Evolutionary conservation across 2,113 vertebrate species (phyloP).

Genomic region (Saccopteryx leptura): DNA sequence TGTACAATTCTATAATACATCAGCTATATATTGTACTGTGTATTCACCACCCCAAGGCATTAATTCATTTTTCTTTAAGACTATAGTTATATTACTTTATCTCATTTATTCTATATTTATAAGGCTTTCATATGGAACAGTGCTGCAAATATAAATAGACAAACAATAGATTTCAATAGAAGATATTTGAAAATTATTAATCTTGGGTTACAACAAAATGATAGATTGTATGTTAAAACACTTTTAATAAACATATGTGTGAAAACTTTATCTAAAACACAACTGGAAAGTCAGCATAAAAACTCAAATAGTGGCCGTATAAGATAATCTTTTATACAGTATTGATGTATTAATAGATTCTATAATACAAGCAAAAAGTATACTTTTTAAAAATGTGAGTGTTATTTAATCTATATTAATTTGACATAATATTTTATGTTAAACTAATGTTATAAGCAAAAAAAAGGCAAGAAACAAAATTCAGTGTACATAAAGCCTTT

Average conservation of each 20-base stretch:
- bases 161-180: not conserved
- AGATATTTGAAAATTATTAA: constrained; percentile 13
- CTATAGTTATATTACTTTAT: not conserved
- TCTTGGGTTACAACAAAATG: constrained; percentile 17
- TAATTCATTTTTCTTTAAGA: constrained; percentile 10
- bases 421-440: not conserved
- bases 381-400: constrained; percentile 31
- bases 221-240: not conserved
- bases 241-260: not conserved
- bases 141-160: not conserved
- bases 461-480: constrained; percentile 32
- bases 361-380: not conserved
- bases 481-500: not conserved
- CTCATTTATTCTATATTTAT: not conserved
- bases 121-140: not conserved
- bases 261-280: not conserved
- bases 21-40: too few relatives aligned
- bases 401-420: not conserved
- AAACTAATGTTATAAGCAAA: constrained; percentile 42
- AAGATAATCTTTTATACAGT: not conserved
- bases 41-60: too few relatives aligned
- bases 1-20: too few relatives aligned
- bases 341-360: not conserved
- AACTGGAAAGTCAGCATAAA: constrained; percentile 38
- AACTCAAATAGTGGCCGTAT: not conserved